phyloP scores from a whole-genome alignment of 2,888 invertebrate genomes.

The Nemapogon koenigi region DNA sequence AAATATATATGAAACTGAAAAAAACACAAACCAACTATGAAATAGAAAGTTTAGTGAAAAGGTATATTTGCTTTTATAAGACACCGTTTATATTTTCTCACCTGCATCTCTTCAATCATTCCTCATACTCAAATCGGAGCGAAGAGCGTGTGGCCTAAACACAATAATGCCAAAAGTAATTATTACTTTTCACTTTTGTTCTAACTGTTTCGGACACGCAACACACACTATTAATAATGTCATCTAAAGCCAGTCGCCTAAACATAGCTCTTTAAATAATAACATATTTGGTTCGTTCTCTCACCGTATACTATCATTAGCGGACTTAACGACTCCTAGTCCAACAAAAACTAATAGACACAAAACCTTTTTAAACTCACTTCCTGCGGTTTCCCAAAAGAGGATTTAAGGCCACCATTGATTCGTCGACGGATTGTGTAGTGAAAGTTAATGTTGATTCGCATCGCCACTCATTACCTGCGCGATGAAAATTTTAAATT shows the following conservation, averaged over 20 bases:
- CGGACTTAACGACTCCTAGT: slow-evolving; percentile 2
- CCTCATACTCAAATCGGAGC: no score
- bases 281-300: slow-evolving; percentile 5
- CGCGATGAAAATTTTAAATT: slow-evolving; percentile 56
- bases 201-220: background rate
- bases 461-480: slow-evolving; percentile 46
- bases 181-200: slow-evolving; percentile 1
- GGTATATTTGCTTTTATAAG: no score
- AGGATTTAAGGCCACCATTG: slow-evolving; percentile 47
- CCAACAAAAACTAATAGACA: slow-evolving; percentile 4
- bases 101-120: no score
- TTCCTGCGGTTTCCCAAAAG: slow-evolving; percentile 51
- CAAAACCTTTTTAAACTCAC: slow-evolving; percentile 29
- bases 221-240: slow-evolving; percentile 2
- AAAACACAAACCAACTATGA: no score
- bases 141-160: background rate
- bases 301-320: slow-evolving; percentile 6
- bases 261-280: background rate
- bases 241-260: background rate
- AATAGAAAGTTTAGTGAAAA: no score
- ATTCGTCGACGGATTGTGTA: slow-evolving; percentile 30
- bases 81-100: no score
- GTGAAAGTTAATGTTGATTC: slow-evolving; percentile 56
- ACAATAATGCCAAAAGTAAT: background rate
- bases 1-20: no score